Evolutionary conservation across 2,113 vertebrate species (phyloP), one percentile per base, ranked within the genome.

Genomic region (Pelecanoides urinatrix): DNA sequence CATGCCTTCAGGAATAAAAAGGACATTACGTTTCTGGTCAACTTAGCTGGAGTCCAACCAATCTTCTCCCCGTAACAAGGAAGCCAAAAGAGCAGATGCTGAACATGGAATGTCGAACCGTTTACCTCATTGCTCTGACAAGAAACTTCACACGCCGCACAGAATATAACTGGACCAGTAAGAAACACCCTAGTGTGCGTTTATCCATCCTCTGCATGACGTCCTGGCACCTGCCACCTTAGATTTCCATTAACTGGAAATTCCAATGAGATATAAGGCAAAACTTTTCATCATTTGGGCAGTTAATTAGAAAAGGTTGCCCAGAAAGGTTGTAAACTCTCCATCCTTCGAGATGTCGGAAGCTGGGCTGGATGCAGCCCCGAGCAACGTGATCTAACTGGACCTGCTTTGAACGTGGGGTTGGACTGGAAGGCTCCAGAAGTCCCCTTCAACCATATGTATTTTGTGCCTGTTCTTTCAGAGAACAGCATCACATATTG

Each of bases 1-100:
- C n/a, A 10, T 5, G 32, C 26, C 65, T 72, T 74, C 36, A 79
- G 44, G 27, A 78, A 78, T 13, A 55, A 88, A 75, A 83, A 82
- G 50, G 44, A 72, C 62, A 25, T 56, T 14, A 18, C 8, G 1
- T 40, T 82, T 78, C 47, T 34, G 22, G 47, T 47, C 73, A 90
- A 14, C 70, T 72, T 47, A 68, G 65, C 65, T n/a, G 7, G 20
- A 88, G 40, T 50, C 20, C 52, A 90, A 56, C 30, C 25, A 58
- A 27, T 66, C 63, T 55, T 53, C n/a, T 38, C 40, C 20, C n/a
- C 9, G 0, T 36, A 73, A 71, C 9, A 38, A 86, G 82, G 66
- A 61, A 71, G 78, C 81, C 96, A 90, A 90, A 93, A 72, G 49
- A 93, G 61, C 65, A 90, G 85, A 67, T 52, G 77, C 56, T 72